Conservation (phyloP, 2,113 vertebrate species). For the Callipepla squamata region DNA sequence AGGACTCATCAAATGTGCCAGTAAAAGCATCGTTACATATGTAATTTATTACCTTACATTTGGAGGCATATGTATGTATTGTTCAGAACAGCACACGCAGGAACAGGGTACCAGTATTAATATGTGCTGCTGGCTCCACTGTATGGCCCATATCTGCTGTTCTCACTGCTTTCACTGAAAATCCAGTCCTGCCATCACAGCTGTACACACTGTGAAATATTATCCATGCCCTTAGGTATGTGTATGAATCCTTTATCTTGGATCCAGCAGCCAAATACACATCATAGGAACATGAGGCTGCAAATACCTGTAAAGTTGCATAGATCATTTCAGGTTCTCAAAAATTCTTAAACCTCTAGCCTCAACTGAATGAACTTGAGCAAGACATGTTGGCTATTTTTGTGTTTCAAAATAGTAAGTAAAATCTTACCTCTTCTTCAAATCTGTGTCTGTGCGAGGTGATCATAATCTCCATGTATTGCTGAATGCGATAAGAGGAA, state of each 20-base stretch:
- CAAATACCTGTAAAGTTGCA: not conserved
- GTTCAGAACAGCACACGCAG: accelerated
- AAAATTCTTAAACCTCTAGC: not conserved
- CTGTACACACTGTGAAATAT: not conserved
- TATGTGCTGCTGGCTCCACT: accelerated
- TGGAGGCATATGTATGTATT: accelerated
- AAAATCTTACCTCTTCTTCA: not conserved
- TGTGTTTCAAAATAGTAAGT: not conserved
- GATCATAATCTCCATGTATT: not conserved
- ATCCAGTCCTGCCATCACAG: not conserved
- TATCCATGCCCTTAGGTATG: not conserved
- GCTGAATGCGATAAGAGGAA: not conserved
- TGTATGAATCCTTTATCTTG: accelerated
- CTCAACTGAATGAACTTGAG: accelerated
- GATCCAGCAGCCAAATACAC: not conserved
- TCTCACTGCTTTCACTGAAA: not conserved
- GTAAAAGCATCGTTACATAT: not conserved
- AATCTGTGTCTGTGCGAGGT: not conserved
- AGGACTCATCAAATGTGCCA: not conserved
- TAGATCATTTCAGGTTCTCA: not conserved
- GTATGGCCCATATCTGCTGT: accelerated
- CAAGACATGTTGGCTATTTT: not conserved
- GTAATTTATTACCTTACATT: not conserved
- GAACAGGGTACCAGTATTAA: not conserved
- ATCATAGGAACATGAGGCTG: not conserved